These are phyloP conservation scores for Acheta domesticus DNA, from an alignment of 2,888 invertebrate genomes.

Conservation along the genomic window DNA sequence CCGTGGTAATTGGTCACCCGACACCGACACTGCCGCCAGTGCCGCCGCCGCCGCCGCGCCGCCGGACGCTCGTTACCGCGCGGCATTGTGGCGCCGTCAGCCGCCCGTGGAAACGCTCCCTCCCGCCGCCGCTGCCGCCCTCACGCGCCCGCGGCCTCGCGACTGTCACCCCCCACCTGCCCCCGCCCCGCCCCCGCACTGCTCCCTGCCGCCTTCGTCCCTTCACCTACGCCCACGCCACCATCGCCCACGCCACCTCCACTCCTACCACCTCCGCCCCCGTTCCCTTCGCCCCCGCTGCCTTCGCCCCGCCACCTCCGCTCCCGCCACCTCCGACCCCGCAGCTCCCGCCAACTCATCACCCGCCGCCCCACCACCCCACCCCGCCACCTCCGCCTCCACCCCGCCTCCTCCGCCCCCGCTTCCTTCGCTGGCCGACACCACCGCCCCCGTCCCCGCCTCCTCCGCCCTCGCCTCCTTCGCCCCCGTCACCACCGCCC, in stretches of 20 bases:
- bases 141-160: too few species aligned
- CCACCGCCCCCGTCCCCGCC: too few species aligned
- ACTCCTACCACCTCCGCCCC: not conserved
- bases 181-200: too few species aligned
- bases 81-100: slow-evolving; percentile 18
- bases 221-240: too few species aligned
- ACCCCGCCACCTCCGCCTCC: not conserved
- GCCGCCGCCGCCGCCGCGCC: not conserved
- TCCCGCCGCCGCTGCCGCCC: not conserved
- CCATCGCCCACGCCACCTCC: too few species aligned
- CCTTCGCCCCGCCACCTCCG: not conserved
- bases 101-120: not conserved
- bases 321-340: not conserved
- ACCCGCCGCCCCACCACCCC: not conserved
- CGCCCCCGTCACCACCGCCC: too few species aligned
- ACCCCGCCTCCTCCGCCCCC: not conserved
- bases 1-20: slow-evolving; percentile 7
- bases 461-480: too few species aligned
- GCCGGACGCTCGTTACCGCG: slow-evolving; percentile 1
- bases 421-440: not conserved
- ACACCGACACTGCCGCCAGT: slow-evolving; percentile 6
- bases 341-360: too few species aligned
- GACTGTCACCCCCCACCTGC: too few species aligned
- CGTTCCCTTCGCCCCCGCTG: not conserved
- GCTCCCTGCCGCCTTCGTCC: too few species aligned